phyloP scores from a whole-genome alignment of 1,140 invertebrate species.

The Mercenaria mercenaria region DNA sequence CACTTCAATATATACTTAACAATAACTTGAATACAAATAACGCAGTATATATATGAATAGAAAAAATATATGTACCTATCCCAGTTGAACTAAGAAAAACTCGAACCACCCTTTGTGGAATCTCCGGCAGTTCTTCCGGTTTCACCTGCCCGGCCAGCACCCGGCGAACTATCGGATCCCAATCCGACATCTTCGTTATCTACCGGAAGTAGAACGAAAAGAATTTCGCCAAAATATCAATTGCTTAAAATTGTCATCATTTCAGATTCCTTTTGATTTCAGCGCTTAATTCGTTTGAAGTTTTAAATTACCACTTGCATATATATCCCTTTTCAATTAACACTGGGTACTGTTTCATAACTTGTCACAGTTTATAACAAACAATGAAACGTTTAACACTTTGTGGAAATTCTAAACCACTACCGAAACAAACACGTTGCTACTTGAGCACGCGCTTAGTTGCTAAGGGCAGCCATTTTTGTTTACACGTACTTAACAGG shows the following conservation, averaged over 20 bases:
- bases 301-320: background rate
- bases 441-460: conserved; percentile 39
- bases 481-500: conserved; percentile 14
- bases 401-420: conserved; percentile 31
- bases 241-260: background rate
- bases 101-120: conserved; percentile 70
- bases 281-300: background rate
- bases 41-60: too few species aligned
- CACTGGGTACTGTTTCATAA: conserved; percentile 27
- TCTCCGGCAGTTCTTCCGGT: conserved; percentile 72
- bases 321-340: conserved; percentile 17
- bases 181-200: background rate
- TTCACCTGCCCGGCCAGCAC: conserved; percentile 71
- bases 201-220: background rate
- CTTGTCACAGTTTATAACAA: conserved; percentile 4
- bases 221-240: background rate
- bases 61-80: conserved; percentile 65
- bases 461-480: conserved; percentile 56
- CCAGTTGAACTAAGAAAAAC: conserved; percentile 75
- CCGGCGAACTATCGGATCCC: conserved; percentile 53
- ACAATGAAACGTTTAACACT: conserved; percentile 14
- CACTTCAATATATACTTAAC: too few species aligned
- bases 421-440: conserved; percentile 53
- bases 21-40: too few species aligned
- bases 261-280: background rate